phyloP scores from a whole-genome alignment of 2,113 vertebrate species.

The Crotalus horridus region DNA sequence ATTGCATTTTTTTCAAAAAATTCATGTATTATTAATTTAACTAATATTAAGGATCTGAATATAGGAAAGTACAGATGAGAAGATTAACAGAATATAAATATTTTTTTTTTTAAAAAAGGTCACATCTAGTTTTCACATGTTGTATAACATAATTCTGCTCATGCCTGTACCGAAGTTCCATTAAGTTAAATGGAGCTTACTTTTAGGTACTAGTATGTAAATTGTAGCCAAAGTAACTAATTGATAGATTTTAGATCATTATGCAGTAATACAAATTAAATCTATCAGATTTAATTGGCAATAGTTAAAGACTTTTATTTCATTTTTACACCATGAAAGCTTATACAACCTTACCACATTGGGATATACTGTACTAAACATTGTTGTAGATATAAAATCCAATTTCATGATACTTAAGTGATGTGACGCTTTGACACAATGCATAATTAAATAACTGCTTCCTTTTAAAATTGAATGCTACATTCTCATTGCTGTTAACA shows the following conservation, averaged over 20 bases:
- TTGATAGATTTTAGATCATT: background rate
- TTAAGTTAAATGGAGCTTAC: background rate
- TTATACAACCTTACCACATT: constrained; percentile 19
- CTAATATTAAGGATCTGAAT: background rate
- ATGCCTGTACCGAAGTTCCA: background rate
- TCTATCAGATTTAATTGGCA: constrained; percentile 38
- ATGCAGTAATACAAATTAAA: background rate
- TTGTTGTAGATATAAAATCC: constrained; percentile 52
- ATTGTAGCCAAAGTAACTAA: background rate
- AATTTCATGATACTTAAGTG: constrained; percentile 33
- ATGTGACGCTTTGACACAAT: background rate
- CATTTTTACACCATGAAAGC: constrained; percentile 65
- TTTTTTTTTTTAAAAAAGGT: background rate
- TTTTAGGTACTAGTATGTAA: background rate
- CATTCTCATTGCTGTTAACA: background rate
- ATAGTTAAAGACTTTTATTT: constrained; percentile 69
- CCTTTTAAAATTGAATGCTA: constrained; percentile 4
- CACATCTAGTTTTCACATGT: background rate
- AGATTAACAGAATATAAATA: background rate
- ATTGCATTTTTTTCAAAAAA: background rate
- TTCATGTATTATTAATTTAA: background rate
- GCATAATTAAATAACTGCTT: constrained; percentile 14
- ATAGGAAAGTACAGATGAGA: background rate
- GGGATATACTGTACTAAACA: constrained; percentile 20
- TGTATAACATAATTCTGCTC: background rate